phyloP scores from a whole-genome alignment of 2,888 invertebrate genomes.

The Blera fallax region DNA sequence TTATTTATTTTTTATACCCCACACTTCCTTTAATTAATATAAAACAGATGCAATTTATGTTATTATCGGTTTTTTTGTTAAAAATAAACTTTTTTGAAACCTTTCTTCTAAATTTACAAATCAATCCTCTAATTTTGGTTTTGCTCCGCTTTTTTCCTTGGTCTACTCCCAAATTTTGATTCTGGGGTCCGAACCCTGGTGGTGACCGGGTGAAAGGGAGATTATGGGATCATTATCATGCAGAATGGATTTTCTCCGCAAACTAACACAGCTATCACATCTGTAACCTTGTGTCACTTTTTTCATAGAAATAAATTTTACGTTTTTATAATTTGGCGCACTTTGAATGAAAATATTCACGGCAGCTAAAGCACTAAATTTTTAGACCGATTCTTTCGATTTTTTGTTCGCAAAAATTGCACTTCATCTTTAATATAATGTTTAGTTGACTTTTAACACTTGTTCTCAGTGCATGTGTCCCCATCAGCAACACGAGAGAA shows the following conservation, averaged over 20 bases:
- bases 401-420: background rate
- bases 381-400: background rate
- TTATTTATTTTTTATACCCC: too few species aligned
- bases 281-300: slow-evolving; percentile 8
- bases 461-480: too few species aligned
- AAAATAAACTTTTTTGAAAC: too few species aligned
- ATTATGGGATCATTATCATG: background rate
- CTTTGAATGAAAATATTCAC: slow-evolving; percentile 17
- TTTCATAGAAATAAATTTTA: slow-evolving; percentile 7
- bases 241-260: background rate
- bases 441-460: too few species aligned
- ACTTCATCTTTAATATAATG: background rate
- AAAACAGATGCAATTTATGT: too few species aligned
- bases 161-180: too few species aligned
- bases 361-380: background rate
- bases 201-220: background rate
- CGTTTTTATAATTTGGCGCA: background rate
- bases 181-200: background rate
- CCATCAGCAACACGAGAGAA: too few species aligned
- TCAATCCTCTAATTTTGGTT: too few species aligned
- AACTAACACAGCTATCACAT: slow-evolving; percentile 8
- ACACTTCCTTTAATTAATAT: too few species aligned
- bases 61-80: too few species aligned
- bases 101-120: too few species aligned
- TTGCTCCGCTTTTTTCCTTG: too few species aligned